A percentile compares a stretch with the other conserved stretches of the same genome.
Conservation (phyloP, 2,113 vertebrate species). For the Seriola aureovittata region DNA sequence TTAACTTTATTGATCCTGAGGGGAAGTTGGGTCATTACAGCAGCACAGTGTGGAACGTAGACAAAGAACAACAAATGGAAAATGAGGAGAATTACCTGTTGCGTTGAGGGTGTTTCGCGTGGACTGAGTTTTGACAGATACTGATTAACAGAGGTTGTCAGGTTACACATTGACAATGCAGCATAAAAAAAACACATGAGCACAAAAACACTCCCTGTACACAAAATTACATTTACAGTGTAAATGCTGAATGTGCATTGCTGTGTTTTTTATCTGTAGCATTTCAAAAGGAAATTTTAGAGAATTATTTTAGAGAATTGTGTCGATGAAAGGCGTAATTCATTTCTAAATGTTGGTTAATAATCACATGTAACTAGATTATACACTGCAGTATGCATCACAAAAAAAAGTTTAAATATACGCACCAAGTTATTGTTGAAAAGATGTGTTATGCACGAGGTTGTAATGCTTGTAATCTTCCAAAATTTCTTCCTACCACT, state of each 20-base stretch:
- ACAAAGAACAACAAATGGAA: background rate
- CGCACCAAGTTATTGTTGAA: too few species aligned
- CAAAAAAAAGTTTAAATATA: too few species aligned
- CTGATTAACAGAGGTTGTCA: slow-evolving; percentile 28
- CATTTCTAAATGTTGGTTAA: background rate
- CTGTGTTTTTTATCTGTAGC: background rate
- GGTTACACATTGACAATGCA: slow-evolving; percentile 39
- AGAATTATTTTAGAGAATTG: background rate
- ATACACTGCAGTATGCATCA: too few species aligned
- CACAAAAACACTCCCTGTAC: background rate
- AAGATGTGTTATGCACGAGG: too few species aligned
- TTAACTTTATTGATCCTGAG: slow-evolving; percentile 46
- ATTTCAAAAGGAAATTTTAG: background rate
- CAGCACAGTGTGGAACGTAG: background rate
- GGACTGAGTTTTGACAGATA: background rate
- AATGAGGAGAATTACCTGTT: background rate
- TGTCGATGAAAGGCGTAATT: too few species aligned
- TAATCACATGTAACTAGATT: background rate
- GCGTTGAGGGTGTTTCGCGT: background rate
- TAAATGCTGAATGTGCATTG: background rate
- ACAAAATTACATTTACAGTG: background rate
- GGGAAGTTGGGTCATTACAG: slow-evolving; percentile 2
- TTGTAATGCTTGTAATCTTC: too few species aligned
- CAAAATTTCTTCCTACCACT: background rate
- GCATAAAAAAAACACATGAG: background rate